Base-by-base conservation (phyloP, 2,113 vertebrate species). In the Chloebia gouldiae region DNA sequence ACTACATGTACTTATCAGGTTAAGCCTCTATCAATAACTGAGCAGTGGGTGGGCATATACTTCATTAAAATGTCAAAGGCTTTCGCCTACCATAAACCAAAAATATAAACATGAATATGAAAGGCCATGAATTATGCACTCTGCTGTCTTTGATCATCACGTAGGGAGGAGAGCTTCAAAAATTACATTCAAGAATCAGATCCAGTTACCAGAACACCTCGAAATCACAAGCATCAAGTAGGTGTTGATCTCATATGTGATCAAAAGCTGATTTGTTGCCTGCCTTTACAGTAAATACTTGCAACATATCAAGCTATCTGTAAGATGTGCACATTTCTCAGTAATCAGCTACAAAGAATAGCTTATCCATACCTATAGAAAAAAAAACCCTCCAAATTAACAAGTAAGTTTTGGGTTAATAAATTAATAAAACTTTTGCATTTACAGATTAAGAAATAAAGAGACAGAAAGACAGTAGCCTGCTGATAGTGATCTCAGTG, bases 71-170 rank as follows among this genome's bases (percentile, higher is more conserved):
- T 68, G 66, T 45, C 37, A 95, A 93, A 90, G 57, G 35, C 45
- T 54, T 93, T 93, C 5, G 22, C 93, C 78, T 91, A 85, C 87
- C 4, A 3, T 65, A 82, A 90, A 94, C 63, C 76, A 90, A 91
- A 96, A 96, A 85, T 93, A 91, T 22, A 87, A 95, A 87, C 73
- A 69, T 95, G 89, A 95, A 92, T 95, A 89, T 80, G 81, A 89
- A 96, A 93, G 83, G 63, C 73, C 73, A 72, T 82, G 89, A 95
- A 93, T 96, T 95, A 95, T 91, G 60, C 61, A 79, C 57, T 89
- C 65, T 65, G 23, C 70, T 91, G 45, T 61, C 89, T 85, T 95
- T 95, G 84, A 95, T 92, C 78, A 89, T 81, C 77, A 72, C 12
- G 49, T 19, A 57, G 27, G 78, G 56, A 94, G 73, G 31, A 76